phyloP scores from a whole-genome alignment of 2,888 invertebrate species.

The Noctua comes region DNA sequence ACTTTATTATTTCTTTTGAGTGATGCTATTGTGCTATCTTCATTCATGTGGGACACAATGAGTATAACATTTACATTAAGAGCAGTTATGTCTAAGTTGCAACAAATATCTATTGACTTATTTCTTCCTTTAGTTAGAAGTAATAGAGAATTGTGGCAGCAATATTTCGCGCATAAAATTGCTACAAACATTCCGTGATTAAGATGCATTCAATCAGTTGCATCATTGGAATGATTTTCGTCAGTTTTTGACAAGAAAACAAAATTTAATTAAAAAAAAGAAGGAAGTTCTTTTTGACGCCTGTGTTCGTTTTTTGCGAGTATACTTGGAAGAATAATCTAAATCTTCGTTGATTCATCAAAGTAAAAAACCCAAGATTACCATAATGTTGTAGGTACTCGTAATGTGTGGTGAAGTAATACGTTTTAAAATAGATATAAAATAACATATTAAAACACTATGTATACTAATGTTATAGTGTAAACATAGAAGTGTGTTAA shows the following conservation, averaged over 20 bases:
- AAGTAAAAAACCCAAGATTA: slow-evolving; percentile 11
- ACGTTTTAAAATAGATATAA: not conserved
- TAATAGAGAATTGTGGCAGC: slow-evolving; percentile 44
- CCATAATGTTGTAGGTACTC: not conserved
- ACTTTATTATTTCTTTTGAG: slow-evolving; percentile 46
- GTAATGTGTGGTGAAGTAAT: not conserved
- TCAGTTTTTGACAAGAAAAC: slow-evolving; percentile 17
- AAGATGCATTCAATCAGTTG: not conserved
- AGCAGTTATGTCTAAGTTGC: slow-evolving; percentile 49
- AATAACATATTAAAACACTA: too few species aligned
- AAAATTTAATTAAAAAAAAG: slow-evolving; percentile 13
- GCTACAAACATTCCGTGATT: slow-evolving; percentile 44
- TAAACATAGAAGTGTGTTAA: too few species aligned
- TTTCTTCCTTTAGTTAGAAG: slow-evolving; percentile 45
- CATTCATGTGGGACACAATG: slow-evolving; percentile 43
- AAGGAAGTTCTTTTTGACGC: not conserved
- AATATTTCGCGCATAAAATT: slow-evolving; percentile 28
- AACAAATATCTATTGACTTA: slow-evolving; percentile 35
- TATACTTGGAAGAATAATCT: not conserved
- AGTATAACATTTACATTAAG: slow-evolving; percentile 32
- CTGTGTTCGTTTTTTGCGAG: slow-evolving; percentile 24
- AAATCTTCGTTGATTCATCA: slow-evolving; percentile 24
- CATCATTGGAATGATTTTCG: slow-evolving; percentile 5
- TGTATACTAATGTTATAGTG: too few species aligned
- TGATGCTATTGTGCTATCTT: slow-evolving; percentile 45